phyloP scores from a whole-genome alignment of 2,113 vertebrate species.

The Stigmatopora argus region DNA sequence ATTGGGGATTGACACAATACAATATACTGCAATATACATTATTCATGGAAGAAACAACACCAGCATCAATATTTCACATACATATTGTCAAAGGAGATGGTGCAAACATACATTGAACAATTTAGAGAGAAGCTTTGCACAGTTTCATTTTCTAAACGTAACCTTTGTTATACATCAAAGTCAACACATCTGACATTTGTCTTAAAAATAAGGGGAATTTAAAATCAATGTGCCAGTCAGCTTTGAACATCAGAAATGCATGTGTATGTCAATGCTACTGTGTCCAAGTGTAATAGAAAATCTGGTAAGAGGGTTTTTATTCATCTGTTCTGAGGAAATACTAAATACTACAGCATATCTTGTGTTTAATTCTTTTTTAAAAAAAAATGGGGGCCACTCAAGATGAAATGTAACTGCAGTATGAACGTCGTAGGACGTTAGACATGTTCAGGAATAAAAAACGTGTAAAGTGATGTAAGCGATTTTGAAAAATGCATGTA shows the following conservation, averaged over 20 bases:
- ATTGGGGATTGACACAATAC: slow-evolving; percentile 8
- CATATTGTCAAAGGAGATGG: slow-evolving; percentile 10
- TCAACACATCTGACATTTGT: background rate
- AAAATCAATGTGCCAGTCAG: background rate
- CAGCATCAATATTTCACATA: slow-evolving; percentile 29
- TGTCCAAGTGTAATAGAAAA: background rate
- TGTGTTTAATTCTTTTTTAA: slow-evolving; percentile 21
- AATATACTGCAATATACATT: slow-evolving; percentile 26
- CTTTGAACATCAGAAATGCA: background rate
- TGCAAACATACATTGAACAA: background rate
- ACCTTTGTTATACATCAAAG: too few species aligned
- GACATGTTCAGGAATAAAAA: slow-evolving; percentile 7
- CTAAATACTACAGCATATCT: slow-evolving; percentile 13
- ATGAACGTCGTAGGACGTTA: slow-evolving; percentile 20
- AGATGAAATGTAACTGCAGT: slow-evolving; percentile 3
- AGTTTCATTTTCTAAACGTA: background rate
- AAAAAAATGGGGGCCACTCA: slow-evolving; percentile 16
- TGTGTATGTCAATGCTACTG: background rate
- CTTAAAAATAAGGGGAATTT: background rate
- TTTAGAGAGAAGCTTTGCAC: background rate
- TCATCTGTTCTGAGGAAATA: background rate
- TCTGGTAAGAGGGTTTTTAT: background rate
- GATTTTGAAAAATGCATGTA: slow-evolving; percentile 13
- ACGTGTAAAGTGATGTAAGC: slow-evolving; percentile 9
- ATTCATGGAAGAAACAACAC: slow-evolving; percentile 35